Evolutionary conservation across 2,113 vertebrate species (phyloP).

Genomic region (Bolborhynchus lineola): DNA sequence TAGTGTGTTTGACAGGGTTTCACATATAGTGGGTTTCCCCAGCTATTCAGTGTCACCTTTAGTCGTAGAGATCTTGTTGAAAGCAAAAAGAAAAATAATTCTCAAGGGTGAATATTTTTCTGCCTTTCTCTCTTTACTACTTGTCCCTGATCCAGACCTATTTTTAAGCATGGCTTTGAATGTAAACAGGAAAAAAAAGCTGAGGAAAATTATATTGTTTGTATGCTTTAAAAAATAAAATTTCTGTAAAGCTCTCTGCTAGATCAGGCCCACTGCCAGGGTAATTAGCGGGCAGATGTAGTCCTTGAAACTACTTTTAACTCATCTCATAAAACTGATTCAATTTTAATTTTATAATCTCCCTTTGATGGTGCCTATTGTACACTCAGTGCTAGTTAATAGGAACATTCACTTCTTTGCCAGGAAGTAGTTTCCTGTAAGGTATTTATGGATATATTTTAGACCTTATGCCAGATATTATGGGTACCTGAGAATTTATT

Average conservation of each 20-base stretch:
- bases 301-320: slow-evolving; percentile 35
- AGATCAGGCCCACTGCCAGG: not conserved
- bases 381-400: not conserved
- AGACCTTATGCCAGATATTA: not conserved
- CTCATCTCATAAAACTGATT: slow-evolving; percentile 17
- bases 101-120: not conserved
- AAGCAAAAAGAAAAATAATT: not conserved
- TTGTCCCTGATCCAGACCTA: not conserved
- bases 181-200: not conserved
- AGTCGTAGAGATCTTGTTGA: not conserved
- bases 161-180: not conserved
- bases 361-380: not conserved
- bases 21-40: not conserved
- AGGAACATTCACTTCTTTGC: not conserved
- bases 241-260: not conserved
- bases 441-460: not conserved
- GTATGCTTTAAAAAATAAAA: not conserved
- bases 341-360: slow-evolving; percentile 33
- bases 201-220: not conserved
- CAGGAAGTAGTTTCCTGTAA: not conserved
- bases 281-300: not conserved
- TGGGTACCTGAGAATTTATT: not conserved
- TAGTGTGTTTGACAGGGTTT: not conserved
- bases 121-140: not conserved
- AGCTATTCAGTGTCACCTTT: not conserved